Conservation (phyloP, 30 jellyfish, hydroid and myxozoan genomes). For the Aurelia aurita region DNA sequence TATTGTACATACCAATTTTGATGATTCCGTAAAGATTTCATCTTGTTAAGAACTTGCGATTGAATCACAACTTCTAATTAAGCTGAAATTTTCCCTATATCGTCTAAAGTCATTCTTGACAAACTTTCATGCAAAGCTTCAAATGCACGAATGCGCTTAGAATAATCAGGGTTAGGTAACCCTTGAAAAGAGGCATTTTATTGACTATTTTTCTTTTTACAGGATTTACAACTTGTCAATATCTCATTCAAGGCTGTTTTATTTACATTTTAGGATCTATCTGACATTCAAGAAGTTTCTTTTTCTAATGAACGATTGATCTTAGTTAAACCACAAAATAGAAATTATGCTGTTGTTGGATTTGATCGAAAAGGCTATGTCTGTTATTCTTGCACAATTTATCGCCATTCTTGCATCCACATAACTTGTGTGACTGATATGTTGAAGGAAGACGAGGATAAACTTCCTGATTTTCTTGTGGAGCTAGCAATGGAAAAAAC, state of each 20-base stretch:
- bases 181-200: too few species aligned
- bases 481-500: background rate
- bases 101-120: too few species aligned
- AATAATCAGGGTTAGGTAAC: too few species aligned
- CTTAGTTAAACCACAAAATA: conserved; percentile 1
- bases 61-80: too few species aligned
- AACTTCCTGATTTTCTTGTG: conserved; percentile 1
- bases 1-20: too few species aligned
- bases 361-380: conserved; percentile 29
- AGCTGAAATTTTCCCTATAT: too few species aligned
- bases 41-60: too few species aligned
- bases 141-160: too few species aligned
- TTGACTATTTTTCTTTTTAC: too few species aligned
- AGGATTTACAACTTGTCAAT: background rate
- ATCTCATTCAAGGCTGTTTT: background rate
- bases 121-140: too few species aligned
- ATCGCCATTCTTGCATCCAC: conserved; percentile 17
- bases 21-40: too few species aligned
- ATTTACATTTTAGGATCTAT: background rate
- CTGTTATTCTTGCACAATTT: conserved; percentile 9
- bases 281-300: conserved; percentile 8
- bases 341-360: conserved; percentile 32
- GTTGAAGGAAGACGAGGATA: conserved; percentile 12
- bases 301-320: background rate
- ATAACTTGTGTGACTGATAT: conserved; percentile 1